Conservation (phyloP, 1,140 invertebrate species). For the Proctacanthus coquilletti region DNA sequence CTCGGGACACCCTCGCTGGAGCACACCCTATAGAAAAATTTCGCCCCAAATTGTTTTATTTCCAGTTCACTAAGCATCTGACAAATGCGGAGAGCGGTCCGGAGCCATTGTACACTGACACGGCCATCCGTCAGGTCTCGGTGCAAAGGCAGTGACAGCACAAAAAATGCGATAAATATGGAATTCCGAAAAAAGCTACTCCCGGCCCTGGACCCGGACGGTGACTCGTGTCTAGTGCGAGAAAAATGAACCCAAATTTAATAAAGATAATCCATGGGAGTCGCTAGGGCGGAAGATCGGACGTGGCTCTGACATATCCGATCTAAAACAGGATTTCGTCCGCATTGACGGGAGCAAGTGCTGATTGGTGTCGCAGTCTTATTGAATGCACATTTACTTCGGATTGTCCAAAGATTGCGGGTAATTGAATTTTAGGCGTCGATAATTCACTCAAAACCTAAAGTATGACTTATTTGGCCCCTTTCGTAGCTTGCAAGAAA, state of each 20-base stretch:
- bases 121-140: background rate
- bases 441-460: no score
- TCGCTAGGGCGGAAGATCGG: background rate
- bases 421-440: no score
- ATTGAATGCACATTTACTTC: no score
- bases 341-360: no score
- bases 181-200: background rate
- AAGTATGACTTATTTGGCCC: no score
- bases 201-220: background rate
- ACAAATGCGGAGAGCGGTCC: background rate
- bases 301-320: background rate
- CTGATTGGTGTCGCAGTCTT: no score
- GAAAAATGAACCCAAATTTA: constrained; percentile 1
- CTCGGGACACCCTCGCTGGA: background rate
- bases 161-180: background rate
- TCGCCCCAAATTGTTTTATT: background rate
- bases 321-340: background rate
- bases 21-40: background rate
- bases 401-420: no score
- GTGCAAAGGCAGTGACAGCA: background rate
- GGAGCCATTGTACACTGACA: background rate
- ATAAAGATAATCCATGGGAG: background rate
- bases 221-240: background rate
- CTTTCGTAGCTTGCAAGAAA: no score
- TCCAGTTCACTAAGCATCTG: background rate